phyloP scores from a whole-genome alignment of 1,140 invertebrate genomes.

The Proctacanthus coquilletti region DNA sequence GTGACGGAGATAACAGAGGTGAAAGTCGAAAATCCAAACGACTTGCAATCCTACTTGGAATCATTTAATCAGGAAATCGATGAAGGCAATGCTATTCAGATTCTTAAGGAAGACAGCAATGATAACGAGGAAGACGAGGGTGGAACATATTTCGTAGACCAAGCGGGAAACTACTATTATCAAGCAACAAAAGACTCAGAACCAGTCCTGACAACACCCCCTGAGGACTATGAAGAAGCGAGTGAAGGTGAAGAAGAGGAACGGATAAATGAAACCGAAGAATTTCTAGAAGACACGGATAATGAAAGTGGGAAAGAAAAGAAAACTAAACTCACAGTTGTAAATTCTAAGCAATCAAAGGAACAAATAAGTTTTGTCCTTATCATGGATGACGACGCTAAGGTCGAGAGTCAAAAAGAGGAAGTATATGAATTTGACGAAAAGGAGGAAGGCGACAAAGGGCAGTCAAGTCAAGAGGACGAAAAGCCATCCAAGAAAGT shows the following conservation, averaged over 20 bases:
- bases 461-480: no score
- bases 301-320: no score
- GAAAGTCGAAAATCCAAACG: no score
- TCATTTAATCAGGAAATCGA: constrained; percentile 77
- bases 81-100: constrained; percentile 22
- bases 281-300: constrained; percentile 37
- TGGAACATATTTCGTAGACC: constrained; percentile 53
- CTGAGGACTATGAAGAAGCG: constrained; percentile 23
- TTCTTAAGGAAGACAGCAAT: constrained; percentile 33
- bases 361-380: no score
- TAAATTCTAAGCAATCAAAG: no score
- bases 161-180: constrained; percentile 54
- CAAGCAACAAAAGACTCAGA: constrained; percentile 42
- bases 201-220: constrained; percentile 40
- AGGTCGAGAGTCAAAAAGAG: no score
- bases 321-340: no score
- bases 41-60: constrained; percentile 59
- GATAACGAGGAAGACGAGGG: constrained; percentile 36
- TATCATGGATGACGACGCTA: no score
- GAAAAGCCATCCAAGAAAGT: no score
- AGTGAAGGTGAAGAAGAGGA: constrained; percentile 31
- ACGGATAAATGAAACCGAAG: constrained; percentile 23
- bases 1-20: no score
- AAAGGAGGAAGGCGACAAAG: no score
- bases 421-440: constrained; percentile 24